Conservation (phyloP, 2,888 invertebrate species). For the Hartigia nigra region DNA sequence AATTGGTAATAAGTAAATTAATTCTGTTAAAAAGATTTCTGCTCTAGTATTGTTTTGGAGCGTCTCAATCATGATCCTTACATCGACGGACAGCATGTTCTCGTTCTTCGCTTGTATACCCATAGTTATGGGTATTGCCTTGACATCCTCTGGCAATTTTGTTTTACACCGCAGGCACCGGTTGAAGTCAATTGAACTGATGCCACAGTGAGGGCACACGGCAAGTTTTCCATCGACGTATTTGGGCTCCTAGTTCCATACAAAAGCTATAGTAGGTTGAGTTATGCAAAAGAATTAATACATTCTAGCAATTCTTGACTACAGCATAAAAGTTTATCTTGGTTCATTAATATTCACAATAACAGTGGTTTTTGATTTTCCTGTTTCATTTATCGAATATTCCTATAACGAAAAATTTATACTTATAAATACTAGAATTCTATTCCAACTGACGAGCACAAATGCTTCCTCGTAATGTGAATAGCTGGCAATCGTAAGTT, state of each 20-base stretch:
- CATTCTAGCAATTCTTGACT: not conserved
- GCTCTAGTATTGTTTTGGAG: not conserved
- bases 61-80: constrained; percentile 28
- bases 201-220: constrained; percentile 84
- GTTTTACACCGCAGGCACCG: constrained; percentile 81
- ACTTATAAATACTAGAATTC: not conserved
- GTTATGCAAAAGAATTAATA: not conserved
- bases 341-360: constrained; percentile 4
- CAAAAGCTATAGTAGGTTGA: constrained; percentile 23
- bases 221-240: constrained; percentile 79
- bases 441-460: not conserved
- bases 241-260: constrained; percentile 66
- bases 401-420: not conserved
- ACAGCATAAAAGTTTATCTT: constrained; percentile 2
- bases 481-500: not conserved
- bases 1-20: not conserved
- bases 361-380: not conserved
- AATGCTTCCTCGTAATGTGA: not conserved
- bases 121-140: constrained; percentile 64
- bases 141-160: constrained; percentile 79
- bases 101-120: constrained; percentile 35
- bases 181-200: constrained; percentile 81
- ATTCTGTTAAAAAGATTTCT: not conserved
- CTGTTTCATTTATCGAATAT: not conserved
- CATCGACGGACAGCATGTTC: constrained; percentile 29